Base-by-base conservation (phyloP, 2,888 invertebrate species). In the Eupelmus urozonus region DNA sequence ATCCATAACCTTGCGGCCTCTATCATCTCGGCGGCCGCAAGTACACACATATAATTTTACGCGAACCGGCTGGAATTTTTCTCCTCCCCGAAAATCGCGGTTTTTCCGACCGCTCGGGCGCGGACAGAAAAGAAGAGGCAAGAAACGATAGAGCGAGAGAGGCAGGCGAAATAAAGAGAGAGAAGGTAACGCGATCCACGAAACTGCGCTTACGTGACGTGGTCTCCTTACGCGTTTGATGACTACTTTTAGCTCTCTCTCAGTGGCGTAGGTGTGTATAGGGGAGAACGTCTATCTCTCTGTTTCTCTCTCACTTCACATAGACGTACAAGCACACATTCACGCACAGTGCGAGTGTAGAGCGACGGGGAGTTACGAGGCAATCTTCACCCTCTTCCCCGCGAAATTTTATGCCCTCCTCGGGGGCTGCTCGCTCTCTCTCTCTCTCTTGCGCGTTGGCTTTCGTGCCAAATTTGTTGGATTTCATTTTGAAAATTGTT, bases 401-500 rank as follows among this genome's bases (percentile, higher is more conserved):
- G 66, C 72, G 67, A 67, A 70, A 77, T 76, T 76, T 76, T 66
- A 77, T 60, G 71, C 53, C 42, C 63, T 51, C 40, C 18, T 23
- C 34, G 5, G 3, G 9, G 3, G 34, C 9, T 34, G n/a, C n/a
- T n/a, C n/a, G 34, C 51, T n/a, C 18, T 23, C 16, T 3, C 55
- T 23, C 9, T 55, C 0, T 55, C 42, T n/a, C 71, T 1, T 53
- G 59, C 27, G 57, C 65, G 62, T 78, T 74, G 67, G 77, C 77
- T 78, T 69, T 57, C 74, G 69, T 78, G 74, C 78, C 78, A 78
- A 78, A 78, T 74, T 78, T 70, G 78, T 78, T 78, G 70, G 74
- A 78, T 78, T 78, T 74, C 73, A 78, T 78, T 78, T 78, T 78
- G 73, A 74, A 74, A 78, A 78, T 78, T 73, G 78, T 74, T 78